Evolutionary conservation across 2,797 vertebrate species (phyloP), one percentile per base, ranked within the genome.

Genomic region (Hydrolagus colliei): DNA sequence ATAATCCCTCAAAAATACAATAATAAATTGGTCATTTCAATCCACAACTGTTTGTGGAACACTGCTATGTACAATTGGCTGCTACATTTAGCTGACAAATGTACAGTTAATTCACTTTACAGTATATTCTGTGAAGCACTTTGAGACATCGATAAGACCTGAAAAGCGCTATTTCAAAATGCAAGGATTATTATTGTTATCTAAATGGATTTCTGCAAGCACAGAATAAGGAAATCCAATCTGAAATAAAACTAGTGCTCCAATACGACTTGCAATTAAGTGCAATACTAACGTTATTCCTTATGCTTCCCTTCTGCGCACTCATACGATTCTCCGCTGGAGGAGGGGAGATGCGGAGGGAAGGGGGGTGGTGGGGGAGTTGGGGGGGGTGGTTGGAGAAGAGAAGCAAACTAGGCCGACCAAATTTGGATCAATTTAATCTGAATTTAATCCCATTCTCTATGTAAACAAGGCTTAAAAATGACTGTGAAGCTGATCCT

Each of bases 341-440:
- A 84, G 52, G 13, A 10, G 67, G 9, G 79, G 27, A 27, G 27
- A 27, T 27, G 27, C 27, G 1, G 27, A 27, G 27, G 27, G 27
- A 27, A 27, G 65, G n/a, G 9, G 41, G 41, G 41, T 52, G 41
- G 41, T 3, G 41, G 6, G 41, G 6, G 41, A 52, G 27, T 27
- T 27, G 27, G 79, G 65, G n/a, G 9, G 41, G 41, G 41, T 52
- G 41, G 41, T 3, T 3, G 6, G 41, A 52, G 41, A 52, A 71
- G 32, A 84, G 32, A 84, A 84, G 16, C 9, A 27, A 5, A 67
- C 35, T 18, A 35, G 65, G 32, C 22, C 32, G n/a, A 79, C 63
- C 61, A 79, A 63, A 63, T 79, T 20, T 65, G 77, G 63, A 79
- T 79, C 65, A 84, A 35, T 71, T 84, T 22, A 41, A 67, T 32